phyloP scores from a whole-genome alignment of 2,888 invertebrate species.

The Busseola fusca region DNA sequence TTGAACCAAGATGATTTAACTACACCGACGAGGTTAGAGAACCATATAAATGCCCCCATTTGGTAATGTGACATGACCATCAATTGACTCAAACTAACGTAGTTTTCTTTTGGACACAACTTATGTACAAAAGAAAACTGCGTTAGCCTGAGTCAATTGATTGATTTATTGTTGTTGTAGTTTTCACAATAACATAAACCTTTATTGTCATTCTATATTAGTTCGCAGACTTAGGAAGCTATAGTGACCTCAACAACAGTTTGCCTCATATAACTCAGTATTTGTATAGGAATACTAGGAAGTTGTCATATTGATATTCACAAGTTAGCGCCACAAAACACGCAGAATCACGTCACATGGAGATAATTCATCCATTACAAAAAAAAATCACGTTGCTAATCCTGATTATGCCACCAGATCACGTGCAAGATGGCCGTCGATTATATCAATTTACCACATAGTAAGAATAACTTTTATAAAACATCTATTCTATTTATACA shows the following conservation, averaged over 20 bases:
- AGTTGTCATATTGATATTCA: constrained; percentile 31
- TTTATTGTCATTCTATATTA: not conserved
- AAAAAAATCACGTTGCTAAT: constrained; percentile 40
- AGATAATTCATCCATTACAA: constrained; percentile 29
- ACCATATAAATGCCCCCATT: too few species aligned
- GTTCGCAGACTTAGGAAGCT: not conserved
- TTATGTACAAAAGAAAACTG: not conserved
- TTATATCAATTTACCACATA: constrained; percentile 46
- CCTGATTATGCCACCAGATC: constrained; percentile 25
- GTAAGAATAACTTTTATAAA: constrained; percentile 28
- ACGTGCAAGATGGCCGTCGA: constrained; percentile 32
- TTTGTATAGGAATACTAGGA: constrained; percentile 3
- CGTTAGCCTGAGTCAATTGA: not conserved
- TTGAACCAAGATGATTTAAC: not conserved
- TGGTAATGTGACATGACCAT: too few species aligned
- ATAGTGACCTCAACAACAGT: not conserved
- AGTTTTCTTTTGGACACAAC: too few species aligned
- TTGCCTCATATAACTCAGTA: not conserved
- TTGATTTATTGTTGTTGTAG: not conserved
- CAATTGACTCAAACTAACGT: too few species aligned
- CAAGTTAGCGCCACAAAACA: constrained; percentile 26
- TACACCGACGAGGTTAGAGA: not conserved
- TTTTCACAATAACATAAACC: not conserved
- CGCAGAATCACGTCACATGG: constrained; percentile 25
- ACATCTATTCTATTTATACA: constrained; percentile 25